Conservation (phyloP, 2,797 vertebrate genomes). For the Thalassophryne amazonica region DNA sequence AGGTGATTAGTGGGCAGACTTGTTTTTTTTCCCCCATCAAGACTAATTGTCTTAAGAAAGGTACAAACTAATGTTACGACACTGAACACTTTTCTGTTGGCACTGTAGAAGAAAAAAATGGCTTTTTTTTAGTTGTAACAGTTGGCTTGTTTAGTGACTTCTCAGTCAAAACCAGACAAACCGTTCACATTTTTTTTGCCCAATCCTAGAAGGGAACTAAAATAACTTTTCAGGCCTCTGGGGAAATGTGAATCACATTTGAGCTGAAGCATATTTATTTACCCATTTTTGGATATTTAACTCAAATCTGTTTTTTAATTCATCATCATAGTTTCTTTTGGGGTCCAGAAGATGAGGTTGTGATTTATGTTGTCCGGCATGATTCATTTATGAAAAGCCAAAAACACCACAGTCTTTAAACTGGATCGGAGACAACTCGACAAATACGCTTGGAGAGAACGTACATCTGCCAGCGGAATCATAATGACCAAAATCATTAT, state of each 20-base stretch:
- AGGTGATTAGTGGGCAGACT: too few relatives aligned
- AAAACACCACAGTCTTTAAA: neutral
- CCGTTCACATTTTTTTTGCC: neutral
- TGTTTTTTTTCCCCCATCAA: neutral
- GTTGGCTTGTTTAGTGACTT: too few relatives aligned
- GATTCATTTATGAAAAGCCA: neutral
- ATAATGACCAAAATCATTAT: too few relatives aligned
- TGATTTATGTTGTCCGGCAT: too few relatives aligned
- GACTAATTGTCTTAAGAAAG: neutral
- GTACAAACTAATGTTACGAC: neutral
- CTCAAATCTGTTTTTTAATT: neutral
- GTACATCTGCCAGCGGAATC: too few relatives aligned
- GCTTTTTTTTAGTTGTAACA: too few relatives aligned
- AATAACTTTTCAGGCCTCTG: neutral
- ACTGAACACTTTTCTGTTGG: too few relatives aligned
- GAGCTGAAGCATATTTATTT: neutral
- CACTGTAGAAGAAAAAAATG: too few relatives aligned
- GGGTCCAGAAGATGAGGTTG: neutral
- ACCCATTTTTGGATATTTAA: neutral
- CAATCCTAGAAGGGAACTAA: neutral
- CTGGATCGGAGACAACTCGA: neutral
- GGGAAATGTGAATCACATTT: neutral
- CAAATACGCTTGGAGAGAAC: too few relatives aligned
- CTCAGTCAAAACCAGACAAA: neutral
- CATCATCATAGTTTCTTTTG: neutral